Conservation (phyloP, 2,113 vertebrate species). For the Toxostoma redivivum region DNA sequence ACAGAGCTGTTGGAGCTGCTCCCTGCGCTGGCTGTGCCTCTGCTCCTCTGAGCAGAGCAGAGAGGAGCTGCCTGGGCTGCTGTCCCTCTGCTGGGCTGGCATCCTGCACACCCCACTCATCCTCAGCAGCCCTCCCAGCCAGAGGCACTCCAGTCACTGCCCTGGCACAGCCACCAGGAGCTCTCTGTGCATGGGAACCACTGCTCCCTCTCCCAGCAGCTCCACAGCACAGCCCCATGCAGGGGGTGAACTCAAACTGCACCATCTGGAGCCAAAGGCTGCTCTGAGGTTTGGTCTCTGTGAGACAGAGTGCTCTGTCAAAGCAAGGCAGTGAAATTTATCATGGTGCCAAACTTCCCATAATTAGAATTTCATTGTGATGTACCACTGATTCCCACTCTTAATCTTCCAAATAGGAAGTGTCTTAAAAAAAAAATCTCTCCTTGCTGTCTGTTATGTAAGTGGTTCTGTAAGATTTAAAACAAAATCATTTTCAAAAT, state of each 20-base stretch:
- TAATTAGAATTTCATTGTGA: slow-evolving; percentile 38
- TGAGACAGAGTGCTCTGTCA: not conserved
- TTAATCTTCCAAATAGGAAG: slow-evolving; percentile 34
- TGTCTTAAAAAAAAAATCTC: not conserved
- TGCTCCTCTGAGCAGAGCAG: not conserved
- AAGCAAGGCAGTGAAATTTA: not conserved
- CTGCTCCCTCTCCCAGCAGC: not conserved
- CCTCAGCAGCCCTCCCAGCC: not conserved
- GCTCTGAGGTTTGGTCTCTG: not conserved
- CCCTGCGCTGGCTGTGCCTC: not conserved
- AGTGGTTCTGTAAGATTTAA: slow-evolving; percentile 36
- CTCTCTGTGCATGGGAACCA: not conserved
- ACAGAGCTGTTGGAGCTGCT: not conserved
- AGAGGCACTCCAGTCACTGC: too few species aligned
- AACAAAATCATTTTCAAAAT: slow-evolving; percentile 28
- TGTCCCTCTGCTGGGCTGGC: not conserved
- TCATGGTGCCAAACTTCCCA: not conserved
- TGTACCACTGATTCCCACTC: not conserved
- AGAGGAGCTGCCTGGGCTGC: not conserved
- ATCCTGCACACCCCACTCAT: not conserved
- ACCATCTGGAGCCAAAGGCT: not conserved
- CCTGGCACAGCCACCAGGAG: not conserved
- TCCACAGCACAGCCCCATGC: not conserved
- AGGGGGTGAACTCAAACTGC: not conserved
- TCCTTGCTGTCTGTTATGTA: slow-evolving; percentile 18